Conservation (phyloP, 2,113 vertebrate genomes). For the Brachirus orientalis region DNA sequence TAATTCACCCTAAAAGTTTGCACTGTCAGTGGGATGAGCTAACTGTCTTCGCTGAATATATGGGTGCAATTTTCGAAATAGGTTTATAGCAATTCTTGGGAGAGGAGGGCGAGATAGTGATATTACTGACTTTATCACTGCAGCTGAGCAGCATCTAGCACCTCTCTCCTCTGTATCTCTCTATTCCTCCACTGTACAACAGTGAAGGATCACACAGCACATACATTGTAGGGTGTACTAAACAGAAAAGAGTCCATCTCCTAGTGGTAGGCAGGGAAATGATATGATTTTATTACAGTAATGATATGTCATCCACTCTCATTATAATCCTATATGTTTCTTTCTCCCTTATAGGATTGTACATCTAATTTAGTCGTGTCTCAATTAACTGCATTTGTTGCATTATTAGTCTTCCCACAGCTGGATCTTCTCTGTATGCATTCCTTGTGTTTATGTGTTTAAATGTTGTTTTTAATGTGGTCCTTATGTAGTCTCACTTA, state of each 20-base stretch:
- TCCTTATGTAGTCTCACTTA: constrained; percentile 18
- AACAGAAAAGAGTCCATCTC: constrained; percentile 42
- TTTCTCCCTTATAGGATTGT: neutral
- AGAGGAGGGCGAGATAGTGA: constrained; percentile 82
- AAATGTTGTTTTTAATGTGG: constrained; percentile 15
- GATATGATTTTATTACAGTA: constrained; percentile 53
- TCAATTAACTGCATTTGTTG: constrained; percentile 11
- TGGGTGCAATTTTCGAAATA: constrained; percentile 85
- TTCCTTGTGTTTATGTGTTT: constrained; percentile 32
- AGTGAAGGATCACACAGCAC: constrained; percentile 45
- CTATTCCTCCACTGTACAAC: constrained; percentile 54
- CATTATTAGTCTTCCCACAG: constrained; percentile 13
- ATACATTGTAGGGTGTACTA: constrained; percentile 14
- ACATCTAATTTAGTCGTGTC: neutral
- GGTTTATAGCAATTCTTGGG: constrained; percentile 85
- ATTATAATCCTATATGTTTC: constrained; percentile 25
- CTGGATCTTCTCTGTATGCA: constrained; percentile 2
- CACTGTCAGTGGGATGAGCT: constrained; percentile 81
- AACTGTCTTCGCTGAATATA: constrained; percentile 82
- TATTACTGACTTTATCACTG: constrained; percentile 86
- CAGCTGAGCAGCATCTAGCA: constrained; percentile 73
- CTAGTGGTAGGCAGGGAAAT: constrained; percentile 28
- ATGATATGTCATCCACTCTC: constrained; percentile 47
- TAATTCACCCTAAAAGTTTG: constrained; percentile 85
- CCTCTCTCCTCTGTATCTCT: constrained; percentile 69